These are phyloP conservation scores for Nomia melanderi DNA, from an alignment of 1,140 invertebrate genomes.

Conservation along the genomic window DNA sequence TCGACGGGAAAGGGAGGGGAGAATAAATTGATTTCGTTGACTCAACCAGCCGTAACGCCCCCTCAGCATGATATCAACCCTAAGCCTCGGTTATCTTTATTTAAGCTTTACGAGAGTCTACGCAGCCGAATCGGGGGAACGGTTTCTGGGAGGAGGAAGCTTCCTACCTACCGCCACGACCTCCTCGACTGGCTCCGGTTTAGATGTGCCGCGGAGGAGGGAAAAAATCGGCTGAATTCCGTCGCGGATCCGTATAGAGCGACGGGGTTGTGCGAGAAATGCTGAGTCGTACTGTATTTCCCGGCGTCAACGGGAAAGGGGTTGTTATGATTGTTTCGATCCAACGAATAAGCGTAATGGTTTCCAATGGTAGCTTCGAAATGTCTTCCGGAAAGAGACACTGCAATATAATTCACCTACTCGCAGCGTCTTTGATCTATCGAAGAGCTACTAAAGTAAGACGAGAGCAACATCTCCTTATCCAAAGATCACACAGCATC, in stretches of 20 bases:
- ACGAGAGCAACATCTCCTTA: too few relatives aligned
- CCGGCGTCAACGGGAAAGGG: neutral
- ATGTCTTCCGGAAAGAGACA: too few relatives aligned
- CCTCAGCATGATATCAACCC: conserved; percentile 79
- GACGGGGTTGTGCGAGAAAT: neutral
- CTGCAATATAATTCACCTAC: too few relatives aligned
- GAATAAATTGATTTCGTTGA: conserved; percentile 82
- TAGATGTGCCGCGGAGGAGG: conserved; percentile 17
- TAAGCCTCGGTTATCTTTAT: conserved; percentile 81
- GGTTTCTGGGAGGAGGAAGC: conserved; percentile 36
- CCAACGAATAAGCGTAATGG: too few relatives aligned
- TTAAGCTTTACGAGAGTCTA: conserved; percentile 79
- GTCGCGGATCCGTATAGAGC: neutral
- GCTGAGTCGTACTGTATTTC: neutral
- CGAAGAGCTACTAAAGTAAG: too few relatives aligned
- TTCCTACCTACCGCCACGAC: conserved; percentile 30
- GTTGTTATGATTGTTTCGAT: neutral
- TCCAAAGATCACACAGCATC: too few relatives aligned
- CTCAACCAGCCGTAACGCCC: conserved; percentile 80
- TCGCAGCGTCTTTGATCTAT: too few relatives aligned
- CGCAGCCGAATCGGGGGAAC: conserved; percentile 68
- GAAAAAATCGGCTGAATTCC: conserved; percentile 35
- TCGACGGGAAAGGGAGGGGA: conserved; percentile 60
- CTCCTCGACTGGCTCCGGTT: conserved; percentile 35
- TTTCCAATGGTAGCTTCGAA: too few relatives aligned